A percentile compares a stretch with the other conserved stretches of the same genome.
Conservation (phyloP, 2,113 vertebrate genomes). For the Ardeotis arabs region DNA sequence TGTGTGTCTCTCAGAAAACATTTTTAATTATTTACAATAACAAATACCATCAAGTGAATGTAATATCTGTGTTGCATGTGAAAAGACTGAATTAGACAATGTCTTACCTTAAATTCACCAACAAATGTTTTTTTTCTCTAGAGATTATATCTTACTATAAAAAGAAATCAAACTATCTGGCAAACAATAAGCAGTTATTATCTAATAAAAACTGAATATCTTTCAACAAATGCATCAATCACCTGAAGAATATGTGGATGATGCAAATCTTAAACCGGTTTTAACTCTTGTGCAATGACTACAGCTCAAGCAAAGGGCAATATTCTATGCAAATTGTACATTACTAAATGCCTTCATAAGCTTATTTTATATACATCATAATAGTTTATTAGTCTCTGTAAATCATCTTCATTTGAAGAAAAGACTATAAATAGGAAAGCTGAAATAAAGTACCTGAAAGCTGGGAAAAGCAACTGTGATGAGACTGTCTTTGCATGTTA, state of each 20-base stretch:
- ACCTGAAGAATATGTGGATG: background rate
- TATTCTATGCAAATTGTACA: background rate
- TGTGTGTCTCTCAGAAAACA: background rate
- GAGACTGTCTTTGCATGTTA: slow-evolving; percentile 12
- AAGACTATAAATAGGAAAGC: background rate
- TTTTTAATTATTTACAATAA: background rate
- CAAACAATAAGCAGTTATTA: background rate
- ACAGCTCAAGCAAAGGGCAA: background rate
- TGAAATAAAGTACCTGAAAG: slow-evolving; percentile 13
- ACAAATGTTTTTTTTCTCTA: background rate
- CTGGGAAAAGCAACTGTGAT: background rate
- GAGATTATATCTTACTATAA: background rate
- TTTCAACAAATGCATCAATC: background rate
- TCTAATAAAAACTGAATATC: background rate
- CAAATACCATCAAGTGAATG: background rate
- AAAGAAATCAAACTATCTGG: background rate
- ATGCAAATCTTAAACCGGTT: background rate
- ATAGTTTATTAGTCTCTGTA: background rate
- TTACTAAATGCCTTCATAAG: background rate
- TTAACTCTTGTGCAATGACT: background rate
- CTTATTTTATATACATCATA: background rate
- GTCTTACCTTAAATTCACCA: background rate
- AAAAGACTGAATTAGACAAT: background rate
- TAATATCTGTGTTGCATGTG: background rate
- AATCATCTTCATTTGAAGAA: background rate